Evolutionary conservation across 2,113 vertebrate species (phyloP).

Genomic region (Aldabrachelys gigantea): DNA sequence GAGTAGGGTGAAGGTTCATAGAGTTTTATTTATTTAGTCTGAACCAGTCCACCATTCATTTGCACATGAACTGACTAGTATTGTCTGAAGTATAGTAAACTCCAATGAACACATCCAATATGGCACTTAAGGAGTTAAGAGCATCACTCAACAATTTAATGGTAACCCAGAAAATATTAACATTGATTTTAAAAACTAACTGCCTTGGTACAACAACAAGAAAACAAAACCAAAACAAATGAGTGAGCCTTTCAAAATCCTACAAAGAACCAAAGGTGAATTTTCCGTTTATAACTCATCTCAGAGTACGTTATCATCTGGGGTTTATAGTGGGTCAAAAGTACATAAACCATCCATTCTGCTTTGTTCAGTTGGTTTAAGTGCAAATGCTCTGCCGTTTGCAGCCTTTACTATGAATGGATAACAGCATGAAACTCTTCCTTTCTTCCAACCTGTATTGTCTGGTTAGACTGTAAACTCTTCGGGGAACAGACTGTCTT

Average conservation of each 20-base stretch:
- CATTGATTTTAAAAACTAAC: slow-evolving; percentile 1
- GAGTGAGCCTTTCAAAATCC: not conserved
- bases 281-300: not conserved
- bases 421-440: not conserved
- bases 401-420: not conserved
- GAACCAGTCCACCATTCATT: not conserved
- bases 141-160: not conserved
- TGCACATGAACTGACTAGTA: fast-evolving
- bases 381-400: not conserved
- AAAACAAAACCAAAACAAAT: not conserved
- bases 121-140: not conserved
- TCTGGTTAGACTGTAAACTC: no score
- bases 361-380: not conserved
- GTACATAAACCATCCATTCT: not conserved
- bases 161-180: not conserved
- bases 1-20: not conserved
- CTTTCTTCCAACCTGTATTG: not conserved
- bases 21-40: not conserved
- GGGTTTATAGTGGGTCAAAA: not conserved
- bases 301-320: not conserved
- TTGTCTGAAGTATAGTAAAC: not conserved
- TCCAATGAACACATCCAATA: not conserved
- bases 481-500: not conserved
- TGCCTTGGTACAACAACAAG: not conserved
- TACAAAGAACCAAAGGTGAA: not conserved